Evolutionary conservation across 2,113 vertebrate genomes (phyloP), one percentile per base, ranked within the genome.

Genomic region (Vulpes ferrilata): DNA sequence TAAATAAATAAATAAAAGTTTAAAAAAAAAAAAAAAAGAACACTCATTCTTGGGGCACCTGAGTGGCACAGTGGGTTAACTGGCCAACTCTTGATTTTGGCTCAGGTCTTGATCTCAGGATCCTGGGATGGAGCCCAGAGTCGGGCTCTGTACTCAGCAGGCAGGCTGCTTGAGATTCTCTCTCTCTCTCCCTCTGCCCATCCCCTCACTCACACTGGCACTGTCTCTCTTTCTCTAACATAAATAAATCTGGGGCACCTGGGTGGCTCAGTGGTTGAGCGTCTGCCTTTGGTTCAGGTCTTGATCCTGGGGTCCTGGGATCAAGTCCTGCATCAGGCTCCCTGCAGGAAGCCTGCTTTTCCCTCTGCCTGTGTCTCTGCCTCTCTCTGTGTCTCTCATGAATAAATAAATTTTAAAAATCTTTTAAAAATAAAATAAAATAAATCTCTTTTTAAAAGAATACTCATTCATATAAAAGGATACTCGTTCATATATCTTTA

Each of bases 121-220:
- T 69, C 8, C 67, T 19, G 32, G 32, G 16, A 69, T 35, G 16
- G 16, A 35, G 32, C 67, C 67, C 8, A 19, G 32, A 16, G 0
- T 19, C 3, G 7, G 32, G 19, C 67, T 20, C 32, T 2, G 3
- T 69, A 3, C 32, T 69, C 67, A n/a, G 17, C 1, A 1, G 32
- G 17, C 4, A 69, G 32, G n/a, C 3, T 1, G 32, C 16, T n/a
- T 69, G n/a, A 69, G 32, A 69, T n/a, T 69, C 65, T 69, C 32
- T 69, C 65, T 32, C 57, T 59, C 65, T 67, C 65, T 32, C 65
- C 30, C 3, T 67, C 7, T 67, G 15, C 32, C 30, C 65, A 13
- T 32, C 7, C 30, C 65, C 65, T 7, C 0, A 7, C 15, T 17
- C 65, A 67, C 15, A 0, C 16, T 4, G 15, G 9, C 19, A 16